These are phyloP conservation scores for Epirrhoe alternata DNA, from an alignment of 2,888 invertebrate species.

Conservation along the genomic window DNA sequence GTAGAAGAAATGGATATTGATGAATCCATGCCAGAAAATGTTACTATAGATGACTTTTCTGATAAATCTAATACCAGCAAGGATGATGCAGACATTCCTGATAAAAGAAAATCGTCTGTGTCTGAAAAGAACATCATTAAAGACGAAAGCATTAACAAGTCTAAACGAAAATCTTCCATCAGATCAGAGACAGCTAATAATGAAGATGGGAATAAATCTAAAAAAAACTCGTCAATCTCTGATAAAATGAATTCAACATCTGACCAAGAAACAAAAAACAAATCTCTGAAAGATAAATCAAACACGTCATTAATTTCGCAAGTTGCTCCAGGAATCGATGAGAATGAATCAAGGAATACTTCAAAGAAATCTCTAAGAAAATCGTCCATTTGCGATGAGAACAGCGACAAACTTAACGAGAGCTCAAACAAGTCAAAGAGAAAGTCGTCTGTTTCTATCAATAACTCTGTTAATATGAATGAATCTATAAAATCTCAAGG, in stretches of 20 bases:
- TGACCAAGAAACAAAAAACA: slow-evolving; percentile 10
- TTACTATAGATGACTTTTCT: slow-evolving; percentile 52
- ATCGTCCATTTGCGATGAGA: slow-evolving; percentile 18
- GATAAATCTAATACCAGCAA: slow-evolving; percentile 40
- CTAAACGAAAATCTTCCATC: slow-evolving; percentile 46
- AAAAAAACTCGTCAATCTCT: slow-evolving; percentile 11
- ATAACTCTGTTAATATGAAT: slow-evolving; percentile 3
- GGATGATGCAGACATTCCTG: slow-evolving; percentile 29
- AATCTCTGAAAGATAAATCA: slow-evolving; percentile 13
- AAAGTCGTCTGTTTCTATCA: slow-evolving; percentile 37
- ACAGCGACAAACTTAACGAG: slow-evolving; percentile 22
- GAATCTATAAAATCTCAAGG: neutral
- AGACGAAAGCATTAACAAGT: slow-evolving; percentile 35
- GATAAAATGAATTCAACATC: neutral
- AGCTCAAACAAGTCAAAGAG: slow-evolving; percentile 38
- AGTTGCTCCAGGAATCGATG: neutral
- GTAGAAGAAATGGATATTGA: slow-evolving; percentile 81
- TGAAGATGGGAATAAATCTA: slow-evolving; percentile 27
- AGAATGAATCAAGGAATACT: slow-evolving; percentile 15
- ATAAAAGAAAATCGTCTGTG: slow-evolving; percentile 23
- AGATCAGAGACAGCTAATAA: slow-evolving; percentile 35
- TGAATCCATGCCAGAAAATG: slow-evolving; percentile 69
- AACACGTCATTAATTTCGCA: slow-evolving; percentile 11
- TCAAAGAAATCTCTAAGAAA: slow-evolving; percentile 36
- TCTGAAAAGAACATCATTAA: slow-evolving; percentile 23